Conservation (phyloP, 23 tunicate species). For the Ascidia mentula region DNA sequence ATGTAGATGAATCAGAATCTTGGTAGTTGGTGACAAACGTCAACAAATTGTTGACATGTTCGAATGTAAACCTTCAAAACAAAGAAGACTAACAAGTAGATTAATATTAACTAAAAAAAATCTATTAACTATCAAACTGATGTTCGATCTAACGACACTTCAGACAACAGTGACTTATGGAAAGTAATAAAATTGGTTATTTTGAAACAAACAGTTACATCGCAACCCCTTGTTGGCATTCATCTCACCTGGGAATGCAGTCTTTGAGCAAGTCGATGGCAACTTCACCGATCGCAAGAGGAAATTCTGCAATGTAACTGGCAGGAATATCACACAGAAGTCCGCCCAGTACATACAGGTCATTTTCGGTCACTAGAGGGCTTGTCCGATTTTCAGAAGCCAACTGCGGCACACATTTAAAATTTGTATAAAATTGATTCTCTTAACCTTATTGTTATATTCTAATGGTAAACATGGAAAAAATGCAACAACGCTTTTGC, state of each 20-base stretch:
- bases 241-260: neutral
- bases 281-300: neutral
- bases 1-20: neutral
- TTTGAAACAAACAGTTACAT: neutral
- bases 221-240: neutral
- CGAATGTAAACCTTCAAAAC: neutral
- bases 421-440: no score
- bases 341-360: neutral
- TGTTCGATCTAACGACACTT: no score
- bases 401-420: no score
- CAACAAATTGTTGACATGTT: neutral
- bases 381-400: neutral
- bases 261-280: neutral
- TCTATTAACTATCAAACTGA: no score
- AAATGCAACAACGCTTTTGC: neutral
- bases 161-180: neutral
- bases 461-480: neutral
- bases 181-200: no score
- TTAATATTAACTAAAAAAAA: neutral
- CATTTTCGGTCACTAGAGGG: neutral
- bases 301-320: neutral
- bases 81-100: no score
- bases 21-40: neutral
- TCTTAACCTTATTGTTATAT: no score
- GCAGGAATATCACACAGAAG: constrained; percentile 26